Base-by-base conservation (phyloP, 2,797 vertebrate species). In the Karalla daura region DNA sequence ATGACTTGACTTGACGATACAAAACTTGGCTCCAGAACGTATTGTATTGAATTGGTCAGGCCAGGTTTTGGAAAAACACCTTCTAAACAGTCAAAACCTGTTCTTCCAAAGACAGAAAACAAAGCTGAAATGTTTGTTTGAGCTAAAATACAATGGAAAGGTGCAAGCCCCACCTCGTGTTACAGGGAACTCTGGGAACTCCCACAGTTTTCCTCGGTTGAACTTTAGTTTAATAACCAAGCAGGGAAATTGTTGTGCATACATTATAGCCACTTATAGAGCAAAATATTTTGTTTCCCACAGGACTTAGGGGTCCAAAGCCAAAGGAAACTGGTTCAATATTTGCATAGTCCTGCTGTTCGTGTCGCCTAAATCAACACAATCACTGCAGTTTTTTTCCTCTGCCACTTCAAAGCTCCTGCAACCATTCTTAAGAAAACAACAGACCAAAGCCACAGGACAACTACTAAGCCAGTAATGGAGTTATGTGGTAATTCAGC, bases 91-190 rank as follows among this genome's bases (percentile, higher is more conserved):
- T 24, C 32, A 13, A 7, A 27, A 36, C 36, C 44, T 53, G 39
- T 24, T 72, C 41, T 24, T 37, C 11, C 20, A 21, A 18, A 14
- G 5, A 30, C 25, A 45, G 53, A 71, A 78, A 67, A 39, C n/a
- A 76, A 76, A 65, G 46, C 21, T 59, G 20, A 51, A 1, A 45
- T 49, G 86, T 86, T 68, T 71, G 49, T 50, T 55, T 0, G 51
- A 56, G 8, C n/a, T 45, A 21, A 17, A 67, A 65, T 46, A 78
- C 66, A 66, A 77, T 70, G n/a, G 67, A 70, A 72, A 74, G 56
- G 70, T 52, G 43, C 51, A 60, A 61, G 36, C 3, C 18, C 58
- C 37, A 41, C 33, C 59, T 87, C 44, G 60, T 63, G 33, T 83
- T 75, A 69, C 78, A 69, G 50, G 68, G 68, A 56, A 61, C 43